phyloP scores from a whole-genome alignment of 2,797 vertebrate genomes.

The Alosa sapidissima region DNA sequence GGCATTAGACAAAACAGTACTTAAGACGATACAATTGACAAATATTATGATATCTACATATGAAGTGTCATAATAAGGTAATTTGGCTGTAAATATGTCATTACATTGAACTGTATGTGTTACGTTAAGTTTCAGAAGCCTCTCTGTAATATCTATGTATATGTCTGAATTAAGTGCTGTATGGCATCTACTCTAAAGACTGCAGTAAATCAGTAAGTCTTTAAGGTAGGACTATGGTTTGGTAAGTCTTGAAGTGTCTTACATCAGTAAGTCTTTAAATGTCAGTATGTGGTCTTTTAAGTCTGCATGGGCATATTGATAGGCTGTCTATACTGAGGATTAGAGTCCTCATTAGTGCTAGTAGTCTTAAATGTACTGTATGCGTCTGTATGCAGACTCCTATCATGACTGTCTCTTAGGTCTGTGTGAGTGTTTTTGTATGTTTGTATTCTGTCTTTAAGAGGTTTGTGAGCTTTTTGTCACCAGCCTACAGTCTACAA shows the following conservation, averaged over 20 bases:
- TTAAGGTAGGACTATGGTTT: no score
- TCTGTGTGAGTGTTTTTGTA: no score
- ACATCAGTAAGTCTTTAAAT: background rate
- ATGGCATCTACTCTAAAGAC: background rate
- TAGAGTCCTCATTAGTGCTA: no score
- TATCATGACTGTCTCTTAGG: no score
- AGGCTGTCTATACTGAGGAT: no score
- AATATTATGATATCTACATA: background rate
- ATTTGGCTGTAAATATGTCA: background rate
- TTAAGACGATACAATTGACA: slow-evolving; percentile 9
- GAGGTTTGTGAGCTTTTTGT: no score
- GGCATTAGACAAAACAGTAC: background rate
- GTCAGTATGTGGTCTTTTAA: background rate
- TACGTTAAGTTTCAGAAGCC: background rate
- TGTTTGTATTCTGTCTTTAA: no score
- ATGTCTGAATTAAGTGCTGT: background rate
- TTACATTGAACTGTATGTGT: background rate
- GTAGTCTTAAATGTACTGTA: no score
- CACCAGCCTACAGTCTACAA: no score
- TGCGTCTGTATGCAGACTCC: no score
- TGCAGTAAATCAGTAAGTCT: no score
- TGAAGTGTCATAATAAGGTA: background rate
- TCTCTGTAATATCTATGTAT: background rate
- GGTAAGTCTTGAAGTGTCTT: no score
- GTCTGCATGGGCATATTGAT: background rate